These are phyloP conservation scores for Coecobrya sp. DNA, from an alignment of 2,888 invertebrate species.

Conservation along the genomic window DNA sequence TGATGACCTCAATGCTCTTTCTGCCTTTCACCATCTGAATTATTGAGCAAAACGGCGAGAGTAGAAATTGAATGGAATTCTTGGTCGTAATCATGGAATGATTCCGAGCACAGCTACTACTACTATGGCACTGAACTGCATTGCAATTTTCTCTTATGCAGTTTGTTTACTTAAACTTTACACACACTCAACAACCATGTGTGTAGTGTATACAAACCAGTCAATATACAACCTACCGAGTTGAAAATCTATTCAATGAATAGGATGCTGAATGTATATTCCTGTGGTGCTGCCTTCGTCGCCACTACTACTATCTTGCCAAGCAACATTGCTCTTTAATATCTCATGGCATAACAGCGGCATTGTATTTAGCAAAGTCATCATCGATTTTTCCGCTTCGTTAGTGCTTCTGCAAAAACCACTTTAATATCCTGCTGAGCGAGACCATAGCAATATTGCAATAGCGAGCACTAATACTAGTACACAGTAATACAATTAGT, in stretches of 20 bases:
- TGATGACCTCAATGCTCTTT: conserved; percentile 42
- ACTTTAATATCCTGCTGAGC: conserved; percentile 45
- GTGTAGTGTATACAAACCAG: neutral
- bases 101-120: neutral
- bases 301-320: neutral
- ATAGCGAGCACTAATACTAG: neutral
- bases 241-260: neutral
- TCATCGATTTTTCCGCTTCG: conserved; percentile 55
- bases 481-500: conserved; percentile 35
- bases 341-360: neutral
- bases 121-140: neutral
- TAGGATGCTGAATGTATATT: neutral
- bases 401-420: conserved; percentile 38
- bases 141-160: conserved; percentile 31
- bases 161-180: conserved; percentile 49
- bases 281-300: neutral
- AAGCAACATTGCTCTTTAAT: neutral
- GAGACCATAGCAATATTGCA: neutral
- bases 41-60: conserved; percentile 7
- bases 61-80: neutral
- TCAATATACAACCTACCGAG: neutral
- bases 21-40: conserved; percentile 12
- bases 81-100: neutral
- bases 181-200: neutral
- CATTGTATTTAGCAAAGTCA: conserved; percentile 22